Evolutionary conservation across 2,797 vertebrate genomes (phyloP).

Genomic region (Clarias platycephalus): DNA sequence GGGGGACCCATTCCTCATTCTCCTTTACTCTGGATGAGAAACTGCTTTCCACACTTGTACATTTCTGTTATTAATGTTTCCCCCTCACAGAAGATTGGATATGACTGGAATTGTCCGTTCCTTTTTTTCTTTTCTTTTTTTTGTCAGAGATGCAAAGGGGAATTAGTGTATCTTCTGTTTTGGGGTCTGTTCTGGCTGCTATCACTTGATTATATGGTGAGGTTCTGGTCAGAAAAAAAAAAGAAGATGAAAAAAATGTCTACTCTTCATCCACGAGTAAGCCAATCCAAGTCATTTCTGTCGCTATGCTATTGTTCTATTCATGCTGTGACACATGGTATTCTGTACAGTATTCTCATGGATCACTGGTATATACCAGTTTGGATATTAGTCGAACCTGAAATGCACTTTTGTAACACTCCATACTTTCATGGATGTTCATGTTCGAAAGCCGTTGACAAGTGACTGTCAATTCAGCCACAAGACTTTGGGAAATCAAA

Average conservation of each 20-base stretch:
- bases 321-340: constrained; percentile 71
- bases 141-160: constrained; percentile 11
- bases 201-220: constrained; percentile 67
- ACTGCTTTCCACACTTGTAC: constrained; percentile 94
- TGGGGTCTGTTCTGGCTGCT: constrained; percentile 67
- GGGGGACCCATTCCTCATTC: constrained; percentile 42
- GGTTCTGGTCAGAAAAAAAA: constrained; percentile 47
- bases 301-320: constrained; percentile 67
- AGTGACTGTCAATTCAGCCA: constrained; percentile 75
- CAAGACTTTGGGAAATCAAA: constrained; percentile 64
- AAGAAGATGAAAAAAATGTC: constrained; percentile 63
- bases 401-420: constrained; percentile 82
- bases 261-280: constrained; percentile 47
- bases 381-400: constrained; percentile 78
- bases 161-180: constrained; percentile 83
- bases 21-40: constrained; percentile 85
- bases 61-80: constrained; percentile 99
- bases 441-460: constrained; percentile 76
- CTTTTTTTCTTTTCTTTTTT: constrained; percentile 48
- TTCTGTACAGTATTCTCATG: constrained; percentile 63
- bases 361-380: constrained; percentile 72
- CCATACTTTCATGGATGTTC: constrained; percentile 78
- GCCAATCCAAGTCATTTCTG: constrained; percentile 59
- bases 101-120: constrained; percentile 87
- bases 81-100: constrained; percentile 96